These are phyloP conservation scores for Pseudorhiza aurosa DNA, from an alignment of 30 jellyfish, hydroid and myxozoan genomes.

Conservation along the genomic window DNA sequence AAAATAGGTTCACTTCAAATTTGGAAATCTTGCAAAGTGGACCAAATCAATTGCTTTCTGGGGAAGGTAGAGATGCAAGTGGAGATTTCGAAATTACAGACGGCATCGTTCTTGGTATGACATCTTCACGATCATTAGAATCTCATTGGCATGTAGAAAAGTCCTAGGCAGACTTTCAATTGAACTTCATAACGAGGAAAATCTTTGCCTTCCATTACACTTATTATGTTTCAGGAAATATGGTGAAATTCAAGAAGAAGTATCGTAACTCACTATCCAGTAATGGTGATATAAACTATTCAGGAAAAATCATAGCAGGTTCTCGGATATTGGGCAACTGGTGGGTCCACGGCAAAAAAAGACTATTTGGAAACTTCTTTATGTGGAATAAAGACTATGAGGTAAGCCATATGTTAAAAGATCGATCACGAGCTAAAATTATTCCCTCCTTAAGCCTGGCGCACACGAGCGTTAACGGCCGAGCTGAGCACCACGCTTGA, in stretches of 20 bases:
- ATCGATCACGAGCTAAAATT: no score
- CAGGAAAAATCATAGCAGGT: constrained; percentile 88
- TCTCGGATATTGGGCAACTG: constrained; percentile 88
- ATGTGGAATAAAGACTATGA: constrained; percentile 94
- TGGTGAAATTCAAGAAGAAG: constrained; percentile 76
- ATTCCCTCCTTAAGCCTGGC: no score
- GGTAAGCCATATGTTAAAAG: no score
- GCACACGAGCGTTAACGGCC: no score
- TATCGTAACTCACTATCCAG: constrained; percentile 47
- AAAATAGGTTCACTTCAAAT: constrained; percentile 62
- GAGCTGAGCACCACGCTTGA: no score
- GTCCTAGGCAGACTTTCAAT: no score
- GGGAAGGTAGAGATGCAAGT: constrained; percentile 81
- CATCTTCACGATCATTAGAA: no score
- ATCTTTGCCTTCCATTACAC: no score
- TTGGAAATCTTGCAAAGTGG: constrained; percentile 56
- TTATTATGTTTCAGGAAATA: constrained; percentile 70
- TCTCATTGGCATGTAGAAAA: no score
- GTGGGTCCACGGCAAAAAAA: constrained; percentile 91
- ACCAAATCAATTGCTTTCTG: constrained; percentile 74
- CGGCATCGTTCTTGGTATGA: constrained; percentile 77
- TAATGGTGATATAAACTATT: constrained; percentile 46
- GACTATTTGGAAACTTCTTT: constrained; percentile 85
- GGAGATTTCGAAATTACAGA: constrained; percentile 76
- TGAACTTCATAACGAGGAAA: no score